Evolutionary conservation across 2,888 invertebrate genomes (phyloP), one percentile per base, ranked within the genome.

Genomic region (Ophion costatus): DNA sequence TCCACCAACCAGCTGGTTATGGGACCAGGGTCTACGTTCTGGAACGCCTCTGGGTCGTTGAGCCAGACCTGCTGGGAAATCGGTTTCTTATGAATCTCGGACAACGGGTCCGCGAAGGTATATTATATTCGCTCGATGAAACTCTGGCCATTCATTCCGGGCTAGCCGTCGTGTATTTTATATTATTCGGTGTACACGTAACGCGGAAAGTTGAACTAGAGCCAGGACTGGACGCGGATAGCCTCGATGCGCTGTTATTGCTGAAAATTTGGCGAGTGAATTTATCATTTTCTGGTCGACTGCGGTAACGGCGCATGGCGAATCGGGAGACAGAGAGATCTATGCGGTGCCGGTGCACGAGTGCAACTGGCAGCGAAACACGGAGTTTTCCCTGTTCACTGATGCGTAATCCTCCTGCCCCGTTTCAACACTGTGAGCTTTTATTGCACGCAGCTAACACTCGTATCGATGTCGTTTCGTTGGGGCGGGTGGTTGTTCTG

Each of bases 231-330:
- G 51, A 85, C 73, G 80, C 82, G 77, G 66, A 73, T 69, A 67
- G 64, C 64, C 63, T 57, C 71, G 29, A 22, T 22, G 29, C 76
- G 57, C 61, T 67, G 85, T 85, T 85, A 85, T 85, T 82, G 82
- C 77, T 82, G 76, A 59, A 85, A 79, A 85, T 85, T 85, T 82
- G 82, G 82, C 85, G 80, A 80, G 85, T 74, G 77, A 82, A 82
- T 85, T 85, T 85, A 85, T 85, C 82, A 85, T 82, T 85, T 85
- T 85, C 80, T 67, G 80, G 77, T 77, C 67, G 76, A 77, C 82
- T 79, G 80, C 82, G 76, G 82, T 80, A 69, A 77, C 70, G 77
- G 85, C 77, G 77, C 67, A 76, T 69, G 74, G 78, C 67, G 66
- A 71, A 82, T 82, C 79, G 51, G 17, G 51, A 51, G 51, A 51